Percentiles rank a stretch among this genome's conserved stretches.
These are phyloP conservation scores for Chaenodraco wilsoni DNA, from an alignment of 2,797 vertebrate genomes.

Conservation along the genomic window DNA sequence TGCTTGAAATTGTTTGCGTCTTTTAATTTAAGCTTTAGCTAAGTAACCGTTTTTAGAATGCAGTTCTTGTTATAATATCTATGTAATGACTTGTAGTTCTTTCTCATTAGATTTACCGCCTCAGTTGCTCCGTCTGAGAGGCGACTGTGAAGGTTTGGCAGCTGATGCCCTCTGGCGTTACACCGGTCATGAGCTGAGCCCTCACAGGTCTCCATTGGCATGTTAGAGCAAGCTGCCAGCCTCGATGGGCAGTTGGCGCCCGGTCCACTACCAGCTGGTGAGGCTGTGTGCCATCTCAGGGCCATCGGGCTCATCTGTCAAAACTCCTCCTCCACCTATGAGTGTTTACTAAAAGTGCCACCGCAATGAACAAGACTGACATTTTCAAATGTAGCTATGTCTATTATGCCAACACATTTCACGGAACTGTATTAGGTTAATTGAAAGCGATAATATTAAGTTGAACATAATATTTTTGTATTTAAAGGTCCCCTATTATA, in stretches of 20 bases:
- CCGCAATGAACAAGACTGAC: not conserved
- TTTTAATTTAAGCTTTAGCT: no score
- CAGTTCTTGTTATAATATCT: conserved; percentile 36
- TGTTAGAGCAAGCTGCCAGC: conserved; percentile 81
- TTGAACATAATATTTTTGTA: no score
- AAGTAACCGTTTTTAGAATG: no score
- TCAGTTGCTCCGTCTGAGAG: conserved; percentile 73
- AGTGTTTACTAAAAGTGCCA: conserved; percentile 54
- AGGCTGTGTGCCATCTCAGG: conserved; percentile 70
- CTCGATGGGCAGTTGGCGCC: conserved; percentile 81
- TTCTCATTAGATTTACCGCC: conserved; percentile 71
- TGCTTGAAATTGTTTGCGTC: no score
- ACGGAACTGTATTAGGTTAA: no score
- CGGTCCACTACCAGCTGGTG: conserved; percentile 81
- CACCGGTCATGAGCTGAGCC: conserved; percentile 72
- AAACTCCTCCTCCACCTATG: conserved; percentile 40
- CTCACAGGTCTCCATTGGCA: conserved; percentile 80
- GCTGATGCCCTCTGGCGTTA: conserved; percentile 73
- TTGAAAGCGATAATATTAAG: no score
- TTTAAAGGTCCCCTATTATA: no score
- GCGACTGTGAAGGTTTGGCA: conserved; percentile 69
- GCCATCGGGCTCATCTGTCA: conserved; percentile 78
- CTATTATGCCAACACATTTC: no score
- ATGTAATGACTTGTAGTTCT: conserved; percentile 43
- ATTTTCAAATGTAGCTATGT: no score